Base-by-base conservation (phyloP, 2,888 invertebrate species). In the Tetranychus piercei region DNA sequence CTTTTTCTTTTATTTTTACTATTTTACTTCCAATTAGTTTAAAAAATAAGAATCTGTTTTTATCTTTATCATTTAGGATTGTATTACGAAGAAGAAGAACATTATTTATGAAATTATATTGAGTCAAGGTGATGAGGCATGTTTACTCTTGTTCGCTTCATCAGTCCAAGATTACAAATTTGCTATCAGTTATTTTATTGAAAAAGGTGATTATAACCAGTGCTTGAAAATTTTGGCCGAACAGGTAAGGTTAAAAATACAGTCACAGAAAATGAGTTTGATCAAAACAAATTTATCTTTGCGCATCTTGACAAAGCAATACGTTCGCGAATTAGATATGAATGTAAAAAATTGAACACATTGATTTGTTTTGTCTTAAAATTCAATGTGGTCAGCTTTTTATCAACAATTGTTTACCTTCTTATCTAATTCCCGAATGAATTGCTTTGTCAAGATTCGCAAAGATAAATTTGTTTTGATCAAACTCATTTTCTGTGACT, bases 51-150 rank as follows among this genome's bases (percentile, higher is more conserved):
- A 23, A 69, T 69, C 69, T 20, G 4, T 23, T 69, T 1, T 8
- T 23, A 69, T 20, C 20, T 69, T 69, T 15, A 69, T 69, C 23
- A 18, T 69, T 23, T 22, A 69, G 69, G 69, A 69, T 80, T 78
- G 78, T 78, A 92, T 81, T 87, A 87, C 87, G 76, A 88, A 88
- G 76, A 90, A 95, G 80, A 89, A 90, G 78, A 86, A 88, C 1
- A 90, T 90, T 0, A 88, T 97, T 73, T 94, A 94, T 80, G 89
- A 92, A 79, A 82, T 99, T 76, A 91, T 97, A 85, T 88, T 92
- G 0, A 92, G 92, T 77, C 96, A 99, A 81, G 96, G 95, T 0
- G 95, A 97, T 82, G 90, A 91, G 77, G 88, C 90, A 76, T 94
- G 94, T 82, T 83, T 95, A 22, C 88, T 94, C 45, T 89, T 90